Percentiles rank a stretch among this genome's conserved stretches.
phyloP scores from a whole-genome alignment of 2,888 invertebrate species.

The Pantelozetes paolii region DNA sequence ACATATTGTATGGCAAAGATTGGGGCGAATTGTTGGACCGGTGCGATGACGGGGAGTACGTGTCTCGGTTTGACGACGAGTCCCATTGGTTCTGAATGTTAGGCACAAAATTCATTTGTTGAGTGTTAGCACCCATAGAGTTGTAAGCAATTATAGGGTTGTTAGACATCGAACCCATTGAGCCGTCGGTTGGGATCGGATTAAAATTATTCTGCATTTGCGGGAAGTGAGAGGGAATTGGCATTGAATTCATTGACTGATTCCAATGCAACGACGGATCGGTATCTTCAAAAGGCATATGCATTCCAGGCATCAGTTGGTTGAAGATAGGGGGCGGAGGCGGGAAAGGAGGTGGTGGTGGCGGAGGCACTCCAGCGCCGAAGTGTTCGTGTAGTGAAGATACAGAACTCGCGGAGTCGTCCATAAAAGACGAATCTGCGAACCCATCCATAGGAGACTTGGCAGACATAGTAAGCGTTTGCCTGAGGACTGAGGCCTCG shows the following conservation, averaged over 20 bases:
- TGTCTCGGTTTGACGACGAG: background rate
- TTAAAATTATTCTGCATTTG: background rate
- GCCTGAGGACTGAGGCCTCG: conserved; percentile 38
- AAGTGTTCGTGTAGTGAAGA: background rate
- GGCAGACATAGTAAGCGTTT: conserved; percentile 36
- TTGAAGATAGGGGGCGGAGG: background rate
- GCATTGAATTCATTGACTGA: background rate
- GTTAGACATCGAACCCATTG: background rate
- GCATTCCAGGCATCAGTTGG: conserved; percentile 6
- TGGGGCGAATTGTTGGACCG: conserved; percentile 20
- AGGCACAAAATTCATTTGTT: conserved; percentile 1
- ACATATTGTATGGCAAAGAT: conserved; percentile 4
- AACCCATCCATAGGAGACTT: conserved; percentile 38
- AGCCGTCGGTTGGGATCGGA: background rate
- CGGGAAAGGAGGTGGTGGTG: conserved; percentile 4
- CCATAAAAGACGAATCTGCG: conserved; percentile 20
- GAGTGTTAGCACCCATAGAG: background rate
- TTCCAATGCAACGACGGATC: background rate
- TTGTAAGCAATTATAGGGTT: background rate
- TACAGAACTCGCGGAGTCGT: conserved; percentile 40
- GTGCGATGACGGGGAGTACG: conserved; percentile 13
- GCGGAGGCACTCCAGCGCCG: background rate
- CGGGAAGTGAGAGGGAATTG: background rate
- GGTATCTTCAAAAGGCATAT: background rate
- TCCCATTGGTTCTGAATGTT: background rate